Conservation (phyloP, 2,888 invertebrate species). For the Lasioglossum marginatum region DNA sequence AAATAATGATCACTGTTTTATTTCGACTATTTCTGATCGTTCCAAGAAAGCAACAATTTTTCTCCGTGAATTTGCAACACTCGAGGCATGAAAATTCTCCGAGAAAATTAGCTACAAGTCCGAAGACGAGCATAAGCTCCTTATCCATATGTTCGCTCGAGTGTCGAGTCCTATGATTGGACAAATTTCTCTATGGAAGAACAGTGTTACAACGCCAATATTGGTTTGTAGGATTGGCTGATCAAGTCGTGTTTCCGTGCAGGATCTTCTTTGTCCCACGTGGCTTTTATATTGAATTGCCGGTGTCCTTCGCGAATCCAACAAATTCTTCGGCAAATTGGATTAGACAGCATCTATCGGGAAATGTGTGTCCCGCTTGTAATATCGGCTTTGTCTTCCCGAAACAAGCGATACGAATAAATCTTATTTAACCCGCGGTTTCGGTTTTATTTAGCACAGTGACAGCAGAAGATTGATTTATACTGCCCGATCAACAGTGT, state of each 20-base stretch:
- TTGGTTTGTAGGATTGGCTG: constrained; percentile 73
- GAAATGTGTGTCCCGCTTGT: constrained; percentile 29
- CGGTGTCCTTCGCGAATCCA: constrained; percentile 63
- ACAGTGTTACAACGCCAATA: constrained; percentile 69
- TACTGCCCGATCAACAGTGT: not conserved
- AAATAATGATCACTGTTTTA: too few species aligned
- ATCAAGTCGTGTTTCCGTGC: constrained; percentile 70
- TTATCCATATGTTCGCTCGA: constrained; percentile 43
- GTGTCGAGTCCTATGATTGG: constrained; percentile 68
- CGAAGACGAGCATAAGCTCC: constrained; percentile 28
- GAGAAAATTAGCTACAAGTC: constrained; percentile 18
- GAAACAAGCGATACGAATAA: not conserved
- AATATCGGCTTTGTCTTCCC: not conserved
- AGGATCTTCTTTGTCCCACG: constrained; percentile 70
- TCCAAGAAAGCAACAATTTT: not conserved
- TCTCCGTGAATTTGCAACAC: not conserved
- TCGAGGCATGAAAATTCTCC: not conserved
- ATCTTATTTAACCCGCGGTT: not conserved
- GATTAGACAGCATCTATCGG: constrained; percentile 61
- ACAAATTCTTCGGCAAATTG: constrained; percentile 68
- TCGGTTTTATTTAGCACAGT: not conserved
- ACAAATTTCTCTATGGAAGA: constrained; percentile 66
- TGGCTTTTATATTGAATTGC: constrained; percentile 73
- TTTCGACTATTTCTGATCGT: not conserved
- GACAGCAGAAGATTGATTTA: not conserved